These are phyloP conservation scores for Drosophila cardini DNA, from an alignment of 1,140 invertebrate genomes.

Conservation along the genomic window DNA sequence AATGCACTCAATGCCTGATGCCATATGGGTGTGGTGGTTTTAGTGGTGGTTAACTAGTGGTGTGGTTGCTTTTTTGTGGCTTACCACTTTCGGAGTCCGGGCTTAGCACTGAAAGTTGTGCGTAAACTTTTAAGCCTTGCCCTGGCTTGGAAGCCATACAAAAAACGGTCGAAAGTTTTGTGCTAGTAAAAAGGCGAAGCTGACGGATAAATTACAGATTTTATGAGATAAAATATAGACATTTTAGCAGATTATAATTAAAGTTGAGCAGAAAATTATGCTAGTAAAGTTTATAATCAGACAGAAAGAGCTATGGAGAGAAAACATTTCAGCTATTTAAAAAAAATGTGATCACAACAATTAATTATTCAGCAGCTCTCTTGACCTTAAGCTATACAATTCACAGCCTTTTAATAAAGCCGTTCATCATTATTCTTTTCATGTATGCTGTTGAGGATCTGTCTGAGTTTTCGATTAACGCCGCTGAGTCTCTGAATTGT, in stretches of 20 bases:
- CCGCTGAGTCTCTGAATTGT: conserved; percentile 4
- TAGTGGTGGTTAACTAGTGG: conserved; percentile 7
- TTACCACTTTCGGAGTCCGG: conserved; percentile 24
- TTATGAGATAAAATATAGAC: neutral
- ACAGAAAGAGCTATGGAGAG: no score
- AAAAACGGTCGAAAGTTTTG: conserved; percentile 22
- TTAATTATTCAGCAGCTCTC: neutral
- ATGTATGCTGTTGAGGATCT: neutral
- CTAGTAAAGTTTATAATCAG: neutral
- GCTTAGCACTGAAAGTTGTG: conserved; percentile 48
- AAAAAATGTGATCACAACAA: neutral
- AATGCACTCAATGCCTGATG: conserved; percentile 27
- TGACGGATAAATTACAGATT: conserved; percentile 7
- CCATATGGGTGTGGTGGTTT: conserved; percentile 13
- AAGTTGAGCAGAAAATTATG: neutral
- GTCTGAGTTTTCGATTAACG: conserved; percentile 12
- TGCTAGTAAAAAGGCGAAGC: conserved; percentile 5
- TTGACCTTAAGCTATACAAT: neutral
- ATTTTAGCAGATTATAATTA: conserved; percentile 11
- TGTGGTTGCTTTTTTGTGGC: conserved; percentile 46
- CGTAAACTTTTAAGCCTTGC: conserved; percentile 56
- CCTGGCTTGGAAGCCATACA: conserved; percentile 21
- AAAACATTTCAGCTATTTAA: no score
- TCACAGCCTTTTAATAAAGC: conserved; percentile 24
- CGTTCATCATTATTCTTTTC: conserved; percentile 15